Percentiles rank a stretch among this genome's conserved stretches.
Conservation (phyloP, 2,113 vertebrate species). For the Aspidoscelis tigris region DNA sequence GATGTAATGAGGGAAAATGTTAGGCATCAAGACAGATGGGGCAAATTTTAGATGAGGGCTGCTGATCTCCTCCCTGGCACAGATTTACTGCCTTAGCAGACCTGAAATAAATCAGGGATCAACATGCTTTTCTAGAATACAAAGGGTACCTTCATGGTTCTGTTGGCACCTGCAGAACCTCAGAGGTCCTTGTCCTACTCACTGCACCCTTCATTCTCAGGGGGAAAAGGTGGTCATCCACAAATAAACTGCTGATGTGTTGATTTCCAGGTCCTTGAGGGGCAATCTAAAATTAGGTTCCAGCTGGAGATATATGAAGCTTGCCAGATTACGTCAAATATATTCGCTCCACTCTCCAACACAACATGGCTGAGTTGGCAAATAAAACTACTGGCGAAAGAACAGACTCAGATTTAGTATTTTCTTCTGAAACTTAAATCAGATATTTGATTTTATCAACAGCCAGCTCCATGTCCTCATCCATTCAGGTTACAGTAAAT, state of each 20-base stretch:
- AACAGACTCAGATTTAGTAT: background rate
- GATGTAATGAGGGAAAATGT: no score
- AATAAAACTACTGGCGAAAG: background rate
- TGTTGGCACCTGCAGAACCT: no score
- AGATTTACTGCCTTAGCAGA: no score
- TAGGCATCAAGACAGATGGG: no score
- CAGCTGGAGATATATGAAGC: background rate
- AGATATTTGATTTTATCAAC: background rate
- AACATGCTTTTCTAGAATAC: no score
- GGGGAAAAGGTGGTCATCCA: background rate
- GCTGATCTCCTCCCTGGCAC: no score
- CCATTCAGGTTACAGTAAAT: background rate
- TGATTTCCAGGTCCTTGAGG: background rate
- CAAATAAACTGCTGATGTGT: background rate
- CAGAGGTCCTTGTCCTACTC: no score
- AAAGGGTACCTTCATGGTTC: no score
- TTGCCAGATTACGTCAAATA: background rate
- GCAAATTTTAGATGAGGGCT: no score
- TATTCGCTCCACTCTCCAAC: background rate
- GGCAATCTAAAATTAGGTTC: background rate
- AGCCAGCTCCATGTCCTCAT: background rate
- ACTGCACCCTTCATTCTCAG: no score
- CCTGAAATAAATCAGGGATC: no score
- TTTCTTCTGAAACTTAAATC: background rate
- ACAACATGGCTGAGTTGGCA: background rate